phyloP scores from a whole-genome alignment of 35 echinoderm and acorn worm genomes.

The Ophioderma brevispina region DNA sequence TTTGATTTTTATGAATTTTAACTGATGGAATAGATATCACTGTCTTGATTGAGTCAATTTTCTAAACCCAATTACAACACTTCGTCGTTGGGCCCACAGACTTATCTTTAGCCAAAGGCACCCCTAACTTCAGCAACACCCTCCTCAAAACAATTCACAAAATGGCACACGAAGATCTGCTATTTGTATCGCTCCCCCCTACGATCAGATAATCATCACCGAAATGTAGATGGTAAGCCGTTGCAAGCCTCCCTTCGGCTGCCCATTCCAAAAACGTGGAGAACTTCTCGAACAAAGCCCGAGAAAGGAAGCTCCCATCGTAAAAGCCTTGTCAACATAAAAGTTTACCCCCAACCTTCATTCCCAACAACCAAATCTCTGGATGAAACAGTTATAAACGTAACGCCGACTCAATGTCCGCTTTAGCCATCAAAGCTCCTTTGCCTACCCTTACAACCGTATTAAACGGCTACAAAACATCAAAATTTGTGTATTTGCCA shows the following conservation, averaged over 20 bases:
- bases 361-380: conserved; percentile 13
- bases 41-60: conserved; percentile 14
- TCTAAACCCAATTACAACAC: neutral
- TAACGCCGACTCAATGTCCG: conserved; percentile 43
- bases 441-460: neutral
- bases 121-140: neutral
- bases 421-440: too few species aligned
- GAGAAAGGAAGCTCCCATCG: conserved; percentile 26
- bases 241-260: neutral
- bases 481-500: conserved; percentile 15
- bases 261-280: conserved; percentile 15
- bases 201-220: conserved; percentile 26
- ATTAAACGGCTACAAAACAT: conserved; percentile 19
- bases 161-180: neutral
- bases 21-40: conserved; percentile 5
- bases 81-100: neutral
- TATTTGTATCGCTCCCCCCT: neutral
- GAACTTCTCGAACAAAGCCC: neutral
- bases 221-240: conserved; percentile 16
- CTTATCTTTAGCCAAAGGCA: conserved; percentile 26
- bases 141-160: neutral
- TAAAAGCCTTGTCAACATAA: conserved; percentile 21
- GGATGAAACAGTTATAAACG: conserved; percentile 21
- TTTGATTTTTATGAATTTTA: neutral
- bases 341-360: neutral